Conservation (phyloP, 2,888 invertebrate species). For the Steinernema hermaphroditum region DNA sequence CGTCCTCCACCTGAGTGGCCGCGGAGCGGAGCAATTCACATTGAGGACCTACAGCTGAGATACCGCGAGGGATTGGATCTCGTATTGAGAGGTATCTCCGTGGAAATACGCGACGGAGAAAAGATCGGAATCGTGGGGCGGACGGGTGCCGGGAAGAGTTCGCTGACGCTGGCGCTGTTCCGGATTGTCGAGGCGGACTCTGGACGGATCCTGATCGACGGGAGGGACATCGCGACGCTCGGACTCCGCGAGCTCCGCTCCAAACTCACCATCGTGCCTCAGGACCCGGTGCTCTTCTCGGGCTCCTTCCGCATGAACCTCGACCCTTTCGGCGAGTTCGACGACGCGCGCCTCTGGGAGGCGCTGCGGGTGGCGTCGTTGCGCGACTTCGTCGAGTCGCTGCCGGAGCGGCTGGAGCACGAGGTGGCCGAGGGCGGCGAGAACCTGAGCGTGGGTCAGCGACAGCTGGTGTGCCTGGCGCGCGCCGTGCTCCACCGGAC, state of each 20-base stretch:
- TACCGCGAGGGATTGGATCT: constrained; percentile 72
- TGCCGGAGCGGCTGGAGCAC: constrained; percentile 20
- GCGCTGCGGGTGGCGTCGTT: constrained; percentile 75
- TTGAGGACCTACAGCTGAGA: constrained; percentile 34
- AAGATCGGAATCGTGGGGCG: constrained; percentile 72
- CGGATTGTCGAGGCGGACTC: constrained; percentile 79
- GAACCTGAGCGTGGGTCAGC: constrained; percentile 23
- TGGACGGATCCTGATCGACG: constrained; percentile 82
- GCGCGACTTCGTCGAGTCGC: constrained; percentile 75
- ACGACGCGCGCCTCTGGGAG: constrained; percentile 83
- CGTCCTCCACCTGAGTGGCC: constrained; percentile 33
- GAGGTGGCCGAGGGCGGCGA: constrained; percentile 28
- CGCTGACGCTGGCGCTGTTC: constrained; percentile 83
- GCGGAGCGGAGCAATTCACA: constrained; percentile 10
- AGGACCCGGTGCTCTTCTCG: constrained; percentile 92
- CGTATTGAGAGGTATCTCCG: constrained; percentile 80
- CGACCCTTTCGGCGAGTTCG: constrained; percentile 81
- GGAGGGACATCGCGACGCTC: constrained; percentile 77
- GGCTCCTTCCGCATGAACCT: constrained; percentile 87
- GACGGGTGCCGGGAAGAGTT: constrained; percentile 71
- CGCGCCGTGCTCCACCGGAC: constrained; percentile 69
- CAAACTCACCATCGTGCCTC: constrained; percentile 65
- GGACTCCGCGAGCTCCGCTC: constrained; percentile 83
- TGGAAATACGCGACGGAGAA: constrained; percentile 74
- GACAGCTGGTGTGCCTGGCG: constrained; percentile 66